Base-by-base conservation (phyloP, 2,888 invertebrate species). In the Leucophenga maculata region DNA sequence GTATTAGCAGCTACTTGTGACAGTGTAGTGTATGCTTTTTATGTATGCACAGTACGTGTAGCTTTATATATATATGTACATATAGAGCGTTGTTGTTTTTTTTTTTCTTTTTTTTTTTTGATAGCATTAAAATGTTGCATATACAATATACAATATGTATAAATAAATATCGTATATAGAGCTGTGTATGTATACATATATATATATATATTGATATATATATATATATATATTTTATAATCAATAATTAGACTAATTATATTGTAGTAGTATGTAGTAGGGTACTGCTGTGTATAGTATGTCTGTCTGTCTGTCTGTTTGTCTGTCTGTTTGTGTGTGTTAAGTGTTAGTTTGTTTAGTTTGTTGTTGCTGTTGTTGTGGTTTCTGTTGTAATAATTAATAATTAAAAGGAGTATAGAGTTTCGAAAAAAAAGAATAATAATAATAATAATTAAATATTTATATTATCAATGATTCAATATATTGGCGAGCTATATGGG, bases 401-500 rank as follows among this genome's bases (percentile, higher is more conserved):
- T 72, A 60, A 65, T 62, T 65, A 65, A 65, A 52, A 65, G 31
- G 62, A 55, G 72, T 69, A 78, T 78, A 77, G n/a, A n/a, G 72
- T 78, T 77, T 64, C 44, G 67, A 60, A 64, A 26, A 13, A 50
- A 59, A 32, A 72, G 76, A 77, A 82, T 80, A 82, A 83, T 79
- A 80, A 82, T 65, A 48, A 46, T 46, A 44, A 20, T 65, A 48
- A 65, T 39, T 69, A 60, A 46, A 66, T 67, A 62, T 66, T 65
- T 68, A 65, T 68, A 72, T 59, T 50, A 68, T 59, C n/a, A 62
- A 48, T 62, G 18, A 65, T 66, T 78, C 83, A 78, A 76, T 78
- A 78, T 87, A 87, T 89, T 89, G 89, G 89, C 89, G 89, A 89
- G 89, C 89, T 89, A 89, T 88, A 89, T 89, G 89, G 89, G 89